Evolutionary conservation across 2,888 invertebrate genomes (phyloP).

Genomic region (Creontiades dilutus): DNA sequence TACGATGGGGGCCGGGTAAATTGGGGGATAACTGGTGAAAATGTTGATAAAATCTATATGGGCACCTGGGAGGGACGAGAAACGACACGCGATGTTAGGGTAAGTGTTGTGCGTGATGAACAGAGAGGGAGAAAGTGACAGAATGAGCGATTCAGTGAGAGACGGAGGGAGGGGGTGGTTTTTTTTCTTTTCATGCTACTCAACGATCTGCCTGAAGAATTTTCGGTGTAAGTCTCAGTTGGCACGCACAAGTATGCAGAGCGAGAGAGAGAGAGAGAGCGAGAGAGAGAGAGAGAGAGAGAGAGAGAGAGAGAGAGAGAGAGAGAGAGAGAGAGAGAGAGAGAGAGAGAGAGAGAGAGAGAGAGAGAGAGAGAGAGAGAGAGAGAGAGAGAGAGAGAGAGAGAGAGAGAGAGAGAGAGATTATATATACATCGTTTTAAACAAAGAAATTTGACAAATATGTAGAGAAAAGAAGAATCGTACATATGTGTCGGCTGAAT

Average conservation of each 20-base stretch:
- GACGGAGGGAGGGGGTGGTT: not conserved
- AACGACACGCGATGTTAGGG: slow-evolving; percentile 22
- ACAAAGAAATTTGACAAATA: too few species aligned
- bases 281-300: too few species aligned
- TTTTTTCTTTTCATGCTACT: not conserved
- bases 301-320: too few species aligned
- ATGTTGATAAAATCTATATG: slow-evolving; percentile 27
- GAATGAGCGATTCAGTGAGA: not conserved
- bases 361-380: too few species aligned
- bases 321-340: too few species aligned
- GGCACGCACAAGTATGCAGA: slow-evolving; percentile 14
- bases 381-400: too few species aligned
- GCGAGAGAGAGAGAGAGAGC: too few species aligned
- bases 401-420: too few species aligned
- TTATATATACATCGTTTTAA: too few species aligned
- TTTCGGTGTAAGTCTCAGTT: not conserved
- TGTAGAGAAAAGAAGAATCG: too few species aligned
- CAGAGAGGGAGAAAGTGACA: not conserved
- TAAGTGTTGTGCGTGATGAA: not conserved
- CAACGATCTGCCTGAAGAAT: slow-evolving; percentile 9
- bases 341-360: too few species aligned
- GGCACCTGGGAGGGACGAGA: slow-evolving; percentile 7
- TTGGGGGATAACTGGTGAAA: slow-evolving; percentile 31
- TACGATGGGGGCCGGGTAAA: not conserved
- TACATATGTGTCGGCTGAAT: too few species aligned